Base-by-base conservation (phyloP, 2,113 vertebrate species). In the Heterochromis multidens region DNA sequence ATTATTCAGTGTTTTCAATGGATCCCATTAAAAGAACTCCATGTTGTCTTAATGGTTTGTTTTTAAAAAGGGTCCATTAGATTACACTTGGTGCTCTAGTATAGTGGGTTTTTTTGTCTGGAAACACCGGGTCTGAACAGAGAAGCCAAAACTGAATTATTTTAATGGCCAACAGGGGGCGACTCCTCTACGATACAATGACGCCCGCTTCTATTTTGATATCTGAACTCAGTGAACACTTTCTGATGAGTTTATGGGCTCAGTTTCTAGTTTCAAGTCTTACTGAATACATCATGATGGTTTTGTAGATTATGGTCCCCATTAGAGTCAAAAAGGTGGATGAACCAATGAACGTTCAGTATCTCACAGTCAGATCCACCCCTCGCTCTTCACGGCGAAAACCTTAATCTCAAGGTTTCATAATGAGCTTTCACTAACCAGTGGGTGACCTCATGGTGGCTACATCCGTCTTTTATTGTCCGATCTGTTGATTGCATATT, bases 91-190 rank as follows among this genome's bases (percentile, higher is more conserved):
- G 23, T 19, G 0, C 14, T 70, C 16, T 46, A 9, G 2, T 17
- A n/a, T 40, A 23, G 62, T 40, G n/a, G 19, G 40, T n/a, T 65
- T 2, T 65, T 25, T 37, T 63, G 12, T 35, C 62, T 37, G 0
- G 3, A 1, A 0, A 7, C 3, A n/a, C 19, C 6, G 1, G 49
- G 21, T 16, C 8, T 25, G 63, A 17, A 25, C 37, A 25, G 16
- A 67, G 35, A n/a, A 16, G n/a, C 8, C 35, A 40, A 16, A 65
- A 65, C 6, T 4, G 35, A 16, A 7, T 40, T 25, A 16, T 65
- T 65, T 65, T 16, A 65, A 65, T 65, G 12, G n/a, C 62, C 62
- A 65, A 16, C 37, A 40, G 62, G 62, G 35, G 35, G 62, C 21
- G 0, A 2, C 21, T 2, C n/a, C 33, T 37, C 0, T 63, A 33